Base-by-base conservation (phyloP, 2,113 vertebrate species). In the human (Homo sapiens) region DNA sequence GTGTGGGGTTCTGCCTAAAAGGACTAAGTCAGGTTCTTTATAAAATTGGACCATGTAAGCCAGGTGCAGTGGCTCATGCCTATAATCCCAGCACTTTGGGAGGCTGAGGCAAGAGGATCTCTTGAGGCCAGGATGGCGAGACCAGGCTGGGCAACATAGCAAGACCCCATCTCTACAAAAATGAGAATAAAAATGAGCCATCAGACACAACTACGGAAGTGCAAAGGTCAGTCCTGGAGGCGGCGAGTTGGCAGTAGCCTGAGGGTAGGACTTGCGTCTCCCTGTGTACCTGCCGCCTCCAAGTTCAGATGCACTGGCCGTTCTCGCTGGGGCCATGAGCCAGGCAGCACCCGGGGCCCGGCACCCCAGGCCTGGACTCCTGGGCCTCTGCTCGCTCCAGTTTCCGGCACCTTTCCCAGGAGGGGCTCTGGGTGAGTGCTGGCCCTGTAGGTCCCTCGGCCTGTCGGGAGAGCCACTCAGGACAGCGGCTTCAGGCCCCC, bases 321-420 rank as follows among this genome's bases (percentile, higher is more conserved):
- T 30, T 76, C 23, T 14, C 14, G 25, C 40, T 45, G 43, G 25
- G 40, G 25, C 25, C 40, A 27, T 1, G 25, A 45, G 40, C 25
- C 3, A 3, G 23, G 6, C 40, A 30, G 40, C 40, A 30, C 22
- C 40, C 23, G 2, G 40, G 23, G 23, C 73, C 73, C 0, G 0
- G 43, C 72, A 43, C 72, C 72, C 9, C 23, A 25, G 43, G 13
- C 23, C 40, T 76, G 43, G 43, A 22, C 40, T 40, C 43, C 73
- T 45, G 25, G 40, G 25, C 25, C 43, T 45, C 23, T 45, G 72
- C 38, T 40, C 0, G 3, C 70, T 38, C 18, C 20, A 14, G 61
- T 32, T 27, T 64, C 61, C 2, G 61, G 61, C 30, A 30, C 5
- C 72, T 27, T 43, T 75, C 73, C 40, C 43, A 43, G 40, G 70